Base-by-base conservation (phyloP, 2,797 vertebrate species). In the Rhinogobio ventralis region DNA sequence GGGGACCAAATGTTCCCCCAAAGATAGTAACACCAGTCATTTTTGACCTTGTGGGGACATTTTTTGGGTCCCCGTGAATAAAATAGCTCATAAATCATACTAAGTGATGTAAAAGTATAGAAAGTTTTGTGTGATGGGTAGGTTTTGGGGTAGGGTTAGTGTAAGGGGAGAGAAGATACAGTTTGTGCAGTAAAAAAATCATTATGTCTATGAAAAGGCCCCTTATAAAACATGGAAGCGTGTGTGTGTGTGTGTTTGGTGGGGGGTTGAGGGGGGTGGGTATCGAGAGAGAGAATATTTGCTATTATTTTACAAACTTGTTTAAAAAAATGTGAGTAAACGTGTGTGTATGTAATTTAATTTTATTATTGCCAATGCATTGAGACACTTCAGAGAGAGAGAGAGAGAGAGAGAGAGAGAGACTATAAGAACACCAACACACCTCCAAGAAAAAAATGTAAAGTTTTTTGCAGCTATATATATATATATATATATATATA, bases 391-490 rank as follows among this genome's bases (percentile, higher is more conserved):
- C 5, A 23, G 14, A 15, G 69, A 49, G 5, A 72, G 14, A 72
- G 42, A 72, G n/a, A 28, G 45, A 72, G n/a, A 25, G 23, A 69
- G 30, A 28, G 7, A 10, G 23, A 8, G 7, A 28, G 42, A 49
- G 0, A 51, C n/a, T 9, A n/a, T 36, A 36, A 36, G 33, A n/a
- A 9, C 23, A 75, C 3, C 72, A 75, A 57, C 20, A 57, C 69
- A 49, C 45, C 20, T 75, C 1, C 13, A 75, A 33, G 51, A 57
- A 30, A n/a, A n/a, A 39, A 39, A 75, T 39, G 30, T 75, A 17
- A 75, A 75, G 30, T 75, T 75, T n/a, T 57, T 75, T 57, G 14
- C 73, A 39, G n/a, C n/a, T 45, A 17, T 46, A 25, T 71, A 4
- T 71, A 25, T 72, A 25, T 45, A 14, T 46, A 25, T 14, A 71